Base-by-base conservation (phyloP, 2,113 vertebrate genomes). In the Pteruthius melanotis region DNA sequence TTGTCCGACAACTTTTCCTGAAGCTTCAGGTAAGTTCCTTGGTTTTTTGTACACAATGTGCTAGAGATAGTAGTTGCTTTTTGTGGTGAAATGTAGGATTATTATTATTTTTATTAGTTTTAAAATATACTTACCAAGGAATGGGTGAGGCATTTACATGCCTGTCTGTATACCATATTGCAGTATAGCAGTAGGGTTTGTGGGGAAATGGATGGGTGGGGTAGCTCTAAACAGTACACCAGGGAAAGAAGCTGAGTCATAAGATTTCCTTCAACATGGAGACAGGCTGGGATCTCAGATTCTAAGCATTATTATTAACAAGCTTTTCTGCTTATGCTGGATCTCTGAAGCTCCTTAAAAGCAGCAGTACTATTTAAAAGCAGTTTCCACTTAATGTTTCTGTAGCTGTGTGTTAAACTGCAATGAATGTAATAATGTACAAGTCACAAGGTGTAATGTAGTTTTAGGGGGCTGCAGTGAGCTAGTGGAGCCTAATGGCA, bases 181-280 rank as follows among this genome's bases (percentile, higher is more conserved):
- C 70, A 93, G 0, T 81, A 11, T 7, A 94, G 87, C 50, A 89
- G 49, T 39, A 9, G 53, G 76, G 72, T 56, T 89, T 79, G 78
- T 89, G 88, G 72, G 65, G 90, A 92, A 84, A 35, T 49, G 81
- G 39, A 57, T 79, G 93, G 90, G 90, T 96, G 94, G 88, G 89
- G 94, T 96, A 27, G 81, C 57, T 42, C 53, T 37, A 7, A 94
- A 90, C 53, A 63, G 93, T 30, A 85, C 89, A 83, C 86, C 53
- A 82, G 95, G 91, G 93, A 94, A 93, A 94, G 45, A 61, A 90
- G 65, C 92, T 93, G 93, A 97, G 68, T 97, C 91, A 91, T 77
- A 93, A 89, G 52, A n/a, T 91, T 95, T 53, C 30, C 91, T 83
- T 87, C 61, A 82, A 21, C 63, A 53, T 57, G 74, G 70, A 85